Evolutionary conservation across 2,797 vertebrate genomes (phyloP).

Genomic region (Sylvilagus floridanus): DNA sequence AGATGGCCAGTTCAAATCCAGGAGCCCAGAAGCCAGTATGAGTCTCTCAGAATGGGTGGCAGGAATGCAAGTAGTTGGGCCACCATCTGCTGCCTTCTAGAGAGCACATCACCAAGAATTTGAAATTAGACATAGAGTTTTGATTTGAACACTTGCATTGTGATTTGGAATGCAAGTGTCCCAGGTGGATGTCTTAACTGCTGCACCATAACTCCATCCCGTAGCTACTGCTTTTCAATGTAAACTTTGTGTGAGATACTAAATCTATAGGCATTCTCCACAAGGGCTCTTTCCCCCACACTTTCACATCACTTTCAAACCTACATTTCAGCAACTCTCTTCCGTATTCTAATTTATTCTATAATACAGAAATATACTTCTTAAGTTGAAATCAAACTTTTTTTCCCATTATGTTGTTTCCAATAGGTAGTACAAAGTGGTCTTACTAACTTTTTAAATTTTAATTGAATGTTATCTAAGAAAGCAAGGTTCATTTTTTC

Average conservation of each 20-base stretch:
- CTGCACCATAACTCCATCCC: too few species aligned
- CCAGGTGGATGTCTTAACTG: too few species aligned
- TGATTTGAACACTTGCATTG: too few species aligned
- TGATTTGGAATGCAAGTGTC: too few species aligned
- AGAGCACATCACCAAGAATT: too few species aligned
- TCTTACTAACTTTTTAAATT: not conserved
- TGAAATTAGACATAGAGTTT: too few species aligned
- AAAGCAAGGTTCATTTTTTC: not conserved
- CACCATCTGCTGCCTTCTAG: too few species aligned
- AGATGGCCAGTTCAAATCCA: too few species aligned
- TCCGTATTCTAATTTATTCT: not conserved
- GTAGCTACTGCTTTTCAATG: too few species aligned
- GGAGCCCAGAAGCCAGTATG: too few species aligned
- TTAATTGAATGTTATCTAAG: not conserved
- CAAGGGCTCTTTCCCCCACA: not conserved
- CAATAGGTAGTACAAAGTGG: not conserved
- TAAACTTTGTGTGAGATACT: not conserved
- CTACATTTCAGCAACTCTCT: not conserved
- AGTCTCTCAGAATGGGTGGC: too few species aligned
- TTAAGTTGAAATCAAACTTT: not conserved
- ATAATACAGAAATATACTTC: not conserved
- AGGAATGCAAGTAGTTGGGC: too few species aligned
- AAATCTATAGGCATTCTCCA: not conserved
- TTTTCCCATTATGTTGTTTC: not conserved
- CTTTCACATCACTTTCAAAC: not conserved